Percentiles rank a stretch among this genome's conserved stretches.
phyloP scores from a whole-genome alignment of 2,797 vertebrate species.

The Macropodus opercularis region DNA sequence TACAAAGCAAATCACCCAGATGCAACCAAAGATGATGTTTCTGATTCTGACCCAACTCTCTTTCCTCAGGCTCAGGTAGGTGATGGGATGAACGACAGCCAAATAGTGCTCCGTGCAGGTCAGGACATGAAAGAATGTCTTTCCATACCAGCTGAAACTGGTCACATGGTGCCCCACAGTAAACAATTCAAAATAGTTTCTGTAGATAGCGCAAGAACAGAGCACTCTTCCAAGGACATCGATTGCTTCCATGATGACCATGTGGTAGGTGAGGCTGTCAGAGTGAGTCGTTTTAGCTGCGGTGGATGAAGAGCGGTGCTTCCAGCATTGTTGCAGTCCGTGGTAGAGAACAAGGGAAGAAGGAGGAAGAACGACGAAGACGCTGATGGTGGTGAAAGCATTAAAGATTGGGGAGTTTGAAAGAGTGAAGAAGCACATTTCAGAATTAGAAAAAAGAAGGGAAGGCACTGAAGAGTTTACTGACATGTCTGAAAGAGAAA shows the following conservation, averaged over 20 bases:
- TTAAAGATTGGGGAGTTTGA: not conserved
- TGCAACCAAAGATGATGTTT: not conserved
- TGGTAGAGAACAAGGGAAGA: not conserved
- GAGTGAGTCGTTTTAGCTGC: not conserved
- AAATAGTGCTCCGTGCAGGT: slow-evolving; percentile 25
- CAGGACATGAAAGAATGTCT: slow-evolving; percentile 6
- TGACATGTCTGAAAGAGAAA: slow-evolving; percentile 13
- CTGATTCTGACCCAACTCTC: not conserved
- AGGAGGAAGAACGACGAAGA: slow-evolving; percentile 1
- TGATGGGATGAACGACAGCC: slow-evolving; percentile 22
- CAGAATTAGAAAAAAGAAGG: not conserved
- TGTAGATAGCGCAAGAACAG: not conserved
- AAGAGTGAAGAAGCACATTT: not conserved
- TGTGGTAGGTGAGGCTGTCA: slow-evolving; percentile 20
- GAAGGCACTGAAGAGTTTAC: not conserved
- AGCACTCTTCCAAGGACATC: not conserved
- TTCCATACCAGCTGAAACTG: not conserved
- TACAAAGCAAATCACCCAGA: not conserved
- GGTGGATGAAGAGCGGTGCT: not conserved
- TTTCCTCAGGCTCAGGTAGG: slow-evolving; percentile 11
- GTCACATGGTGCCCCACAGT: fast-evolving
- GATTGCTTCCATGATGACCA: slow-evolving; percentile 6
- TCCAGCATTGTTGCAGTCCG: not conserved
- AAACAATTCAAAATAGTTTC: not conserved
- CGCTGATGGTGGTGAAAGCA: not conserved